Evolutionary conservation across 2,888 invertebrate genomes (phyloP), one percentile per base, ranked within the genome.

Genomic region (Tetragonisca angustula): DNA sequence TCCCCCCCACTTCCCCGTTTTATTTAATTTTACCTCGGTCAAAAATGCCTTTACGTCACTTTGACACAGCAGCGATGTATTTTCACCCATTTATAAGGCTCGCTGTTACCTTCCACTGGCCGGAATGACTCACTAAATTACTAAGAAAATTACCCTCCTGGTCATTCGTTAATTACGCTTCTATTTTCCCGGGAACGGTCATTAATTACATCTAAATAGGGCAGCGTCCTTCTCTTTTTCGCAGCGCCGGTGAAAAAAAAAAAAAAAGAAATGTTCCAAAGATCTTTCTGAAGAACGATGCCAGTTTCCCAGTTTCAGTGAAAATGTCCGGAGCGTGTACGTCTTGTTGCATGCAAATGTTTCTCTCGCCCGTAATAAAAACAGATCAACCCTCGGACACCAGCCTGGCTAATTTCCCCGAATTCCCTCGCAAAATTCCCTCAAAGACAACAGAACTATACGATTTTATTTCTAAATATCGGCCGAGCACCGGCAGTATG

Each of bases 91-190:
- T 15, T 21, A 68, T 52, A 72, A 71, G 32, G 36, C n/a, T 27
- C 52, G 72, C 43, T 76, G 52, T 65, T 59, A 69, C 68, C 73
- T 50, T 52, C 62, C 62, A 27, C 68, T 24, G 4, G 27, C 21
- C 27, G 9, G 76, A 76, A 70, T 74, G 85, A 85, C 85, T 76
- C 75, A 70, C 69, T 79, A 84, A 84, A 85, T 79, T 83, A 77
- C 84, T 68, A 80, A 80, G 79, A 80, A 85, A 84, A 85, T 85
- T 85, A 80, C 76, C 72, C 71, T 70, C 68, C 52, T 59, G 73
- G 70, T 64, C 85, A 74, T 76, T 74, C 85, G 80, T 85, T 85
- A 85, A 85, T 84, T 85, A 84, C 74, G 73, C 76, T 70, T 79
- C 84, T 74, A 79, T 83, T 85, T 80, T 84, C 76, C 69, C 56